Evolutionary conservation across 2,113 vertebrate species (phyloP).

Genomic region (Lipotes vexillifer): DNA sequence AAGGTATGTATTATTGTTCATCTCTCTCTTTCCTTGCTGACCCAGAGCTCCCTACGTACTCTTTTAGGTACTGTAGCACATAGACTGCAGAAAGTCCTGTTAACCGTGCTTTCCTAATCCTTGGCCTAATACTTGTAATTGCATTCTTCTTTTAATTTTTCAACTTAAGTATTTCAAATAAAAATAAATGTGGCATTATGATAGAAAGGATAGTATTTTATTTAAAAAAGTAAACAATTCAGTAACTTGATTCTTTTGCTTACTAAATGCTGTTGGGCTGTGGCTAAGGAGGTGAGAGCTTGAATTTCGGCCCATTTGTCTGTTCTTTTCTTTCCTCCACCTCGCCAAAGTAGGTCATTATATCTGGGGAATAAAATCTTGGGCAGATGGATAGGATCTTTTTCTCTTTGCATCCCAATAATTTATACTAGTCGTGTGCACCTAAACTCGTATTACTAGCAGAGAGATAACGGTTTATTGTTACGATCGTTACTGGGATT

Average conservation of each 20-base stretch:
- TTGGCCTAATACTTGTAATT: neutral
- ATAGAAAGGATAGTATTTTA: neutral
- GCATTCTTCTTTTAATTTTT: neutral
- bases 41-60: neutral
- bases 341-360: neutral
- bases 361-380: neutral
- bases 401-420: neutral
- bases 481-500: neutral
- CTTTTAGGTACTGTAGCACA: accelerated
- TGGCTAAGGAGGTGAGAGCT: neutral
- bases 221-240: neutral
- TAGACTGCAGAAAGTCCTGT: neutral
- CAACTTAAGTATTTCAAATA: neutral
- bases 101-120: neutral
- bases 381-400: neutral
- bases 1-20: neutral
- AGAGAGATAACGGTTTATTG: neutral
- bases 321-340: neutral
- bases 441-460: neutral
- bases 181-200: neutral
- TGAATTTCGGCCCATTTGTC: neutral
- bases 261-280: neutral
- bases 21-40: neutral
- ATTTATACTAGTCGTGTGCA: neutral
- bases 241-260: neutral